phyloP scores from a whole-genome alignment of 2,888 invertebrate genomes.

The Allygus modestus region DNA sequence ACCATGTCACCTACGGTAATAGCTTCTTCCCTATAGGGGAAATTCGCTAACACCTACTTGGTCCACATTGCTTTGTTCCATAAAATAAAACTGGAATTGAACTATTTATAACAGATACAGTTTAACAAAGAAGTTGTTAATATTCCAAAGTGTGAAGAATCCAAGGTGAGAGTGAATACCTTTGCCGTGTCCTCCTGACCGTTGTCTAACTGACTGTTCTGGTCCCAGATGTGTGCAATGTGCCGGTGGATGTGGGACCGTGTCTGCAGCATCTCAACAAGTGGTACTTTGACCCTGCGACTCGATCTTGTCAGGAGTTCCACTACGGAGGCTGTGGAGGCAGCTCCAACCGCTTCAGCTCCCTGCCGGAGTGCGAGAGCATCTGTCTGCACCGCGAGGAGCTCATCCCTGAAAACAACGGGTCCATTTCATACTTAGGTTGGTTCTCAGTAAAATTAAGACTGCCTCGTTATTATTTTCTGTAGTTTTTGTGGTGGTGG shows the following conservation, averaged over 20 bases:
- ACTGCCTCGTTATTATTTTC: not conserved
- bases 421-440: conserved; percentile 73
- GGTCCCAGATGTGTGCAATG: conserved; percentile 77
- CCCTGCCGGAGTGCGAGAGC: conserved; percentile 86
- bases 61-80: no score
- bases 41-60: no score
- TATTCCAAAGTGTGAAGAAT: no score
- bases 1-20: no score
- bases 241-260: conserved; percentile 81
- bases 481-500: not conserved
- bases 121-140: no score
- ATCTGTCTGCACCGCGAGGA: conserved; percentile 81
- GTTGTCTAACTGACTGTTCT: no score
- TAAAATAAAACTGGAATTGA: no score
- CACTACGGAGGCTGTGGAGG: conserved; percentile 85
- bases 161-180: no score
- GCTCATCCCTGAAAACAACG: conserved; percentile 74
- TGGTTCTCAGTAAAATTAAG: conserved; percentile 58
- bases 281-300: conserved; percentile 85
- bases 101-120: no score
- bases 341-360: conserved; percentile 85
- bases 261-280: conserved; percentile 82
- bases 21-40: no score
- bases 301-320: conserved; percentile 80
- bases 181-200: no score